A percentile compares a stretch with the other conserved stretches of the same genome.
Conservation (phyloP, 2,797 vertebrate species). For the Hippocampus kuda region DNA sequence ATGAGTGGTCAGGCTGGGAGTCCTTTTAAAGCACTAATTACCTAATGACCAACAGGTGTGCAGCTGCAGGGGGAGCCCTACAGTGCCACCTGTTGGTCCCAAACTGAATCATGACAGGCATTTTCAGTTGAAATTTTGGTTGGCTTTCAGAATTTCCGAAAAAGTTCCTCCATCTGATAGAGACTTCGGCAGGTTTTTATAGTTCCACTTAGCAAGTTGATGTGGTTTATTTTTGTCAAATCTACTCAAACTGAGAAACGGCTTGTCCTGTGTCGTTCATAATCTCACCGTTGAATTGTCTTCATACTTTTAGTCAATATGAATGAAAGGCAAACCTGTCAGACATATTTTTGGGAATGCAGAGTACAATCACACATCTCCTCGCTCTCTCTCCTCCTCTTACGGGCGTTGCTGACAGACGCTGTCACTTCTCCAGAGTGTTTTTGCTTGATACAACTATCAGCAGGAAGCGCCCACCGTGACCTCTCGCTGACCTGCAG, state of each 20-base stretch:
- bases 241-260: neutral
- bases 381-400: slow-evolving; percentile 16
- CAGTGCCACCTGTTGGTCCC: too few species aligned
- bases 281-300: slow-evolving; percentile 7
- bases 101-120: too few species aligned
- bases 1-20: too few species aligned
- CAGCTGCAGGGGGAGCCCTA: too few species aligned
- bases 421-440: slow-evolving; percentile 37
- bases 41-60: too few species aligned
- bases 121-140: neutral
- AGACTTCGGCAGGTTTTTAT: neutral
- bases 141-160: neutral
- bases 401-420: slow-evolving; percentile 33
- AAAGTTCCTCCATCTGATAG: neutral
- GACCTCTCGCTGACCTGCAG: slow-evolving; percentile 24
- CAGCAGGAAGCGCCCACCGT: slow-evolving; percentile 28
- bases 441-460: slow-evolving; percentile 24
- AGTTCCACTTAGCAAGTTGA: neutral
- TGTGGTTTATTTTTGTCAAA: neutral
- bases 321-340: slow-evolving; percentile 21
- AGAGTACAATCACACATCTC: slow-evolving; percentile 18
- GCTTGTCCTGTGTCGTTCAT: neutral
- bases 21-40: too few species aligned
- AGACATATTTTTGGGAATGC: slow-evolving; percentile 16
- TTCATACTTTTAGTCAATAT: slow-evolving; percentile 16